Conservation (phyloP, 2,113 vertebrate species). For the Sminthopsis crassicaudata region DNA sequence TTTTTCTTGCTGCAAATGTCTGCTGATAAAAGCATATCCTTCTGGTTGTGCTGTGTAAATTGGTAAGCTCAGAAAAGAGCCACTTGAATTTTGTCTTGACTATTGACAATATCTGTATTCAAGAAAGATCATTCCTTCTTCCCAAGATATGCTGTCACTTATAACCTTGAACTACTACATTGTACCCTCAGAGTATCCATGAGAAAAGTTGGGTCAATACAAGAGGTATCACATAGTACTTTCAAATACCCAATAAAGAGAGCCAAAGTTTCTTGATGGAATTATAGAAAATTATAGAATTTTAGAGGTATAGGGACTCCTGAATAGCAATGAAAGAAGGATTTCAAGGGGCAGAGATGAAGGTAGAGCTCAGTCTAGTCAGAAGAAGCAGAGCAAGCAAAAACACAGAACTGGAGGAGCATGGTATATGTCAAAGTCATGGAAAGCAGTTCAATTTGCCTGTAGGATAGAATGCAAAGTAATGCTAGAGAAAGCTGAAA, state of each 20-base stretch:
- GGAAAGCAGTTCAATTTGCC: background rate
- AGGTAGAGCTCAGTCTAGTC: background rate
- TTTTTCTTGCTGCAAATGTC: background rate
- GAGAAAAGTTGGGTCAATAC: background rate
- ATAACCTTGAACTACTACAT: background rate
- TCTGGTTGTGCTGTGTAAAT: background rate
- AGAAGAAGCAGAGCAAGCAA: background rate
- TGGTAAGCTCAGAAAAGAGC: background rate
- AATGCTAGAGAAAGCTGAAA: background rate
- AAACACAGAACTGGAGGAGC: background rate
- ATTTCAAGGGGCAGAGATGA: background rate
- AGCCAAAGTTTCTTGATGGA: background rate
- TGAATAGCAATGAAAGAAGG: background rate
- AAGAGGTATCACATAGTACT: background rate
- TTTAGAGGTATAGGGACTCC: background rate
- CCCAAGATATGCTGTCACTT: background rate
- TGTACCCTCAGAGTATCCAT: background rate
- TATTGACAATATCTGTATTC: background rate
- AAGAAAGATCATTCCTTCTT: background rate
- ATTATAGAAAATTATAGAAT: background rate
- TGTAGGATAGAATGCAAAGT: background rate
- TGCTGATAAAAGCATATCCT: background rate
- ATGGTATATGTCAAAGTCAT: background rate
- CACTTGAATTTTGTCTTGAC: background rate
- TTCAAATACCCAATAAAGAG: background rate